Base-by-base conservation (phyloP, 2,797 vertebrate genomes). In the Gouania willdenowi region DNA sequence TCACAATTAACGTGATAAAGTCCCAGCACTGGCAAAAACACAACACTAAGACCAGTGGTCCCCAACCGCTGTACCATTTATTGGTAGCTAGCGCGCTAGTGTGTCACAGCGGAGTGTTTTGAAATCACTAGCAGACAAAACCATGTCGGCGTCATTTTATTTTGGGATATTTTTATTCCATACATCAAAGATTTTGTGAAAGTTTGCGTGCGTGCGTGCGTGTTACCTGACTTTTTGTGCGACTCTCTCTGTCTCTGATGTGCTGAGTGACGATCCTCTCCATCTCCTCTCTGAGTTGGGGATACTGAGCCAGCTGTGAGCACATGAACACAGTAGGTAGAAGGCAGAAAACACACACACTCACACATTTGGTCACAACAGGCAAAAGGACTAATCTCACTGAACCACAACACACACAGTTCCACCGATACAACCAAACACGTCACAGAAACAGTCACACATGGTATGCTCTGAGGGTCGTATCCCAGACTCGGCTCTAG, bases 261-360 rank as follows among this genome's bases (percentile, higher is more conserved):
- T 99, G 90, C 29, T 95, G 95, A 9, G 95, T 98, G 32, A 99
- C 96, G 0, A 99, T 99, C 53, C 94, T 90, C 62, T 99, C 97
- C 95, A 98, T 98, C 84, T 99, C 96, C 69, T 99, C 97, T 21
- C 95, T 90, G 60, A 99, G 83, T 74, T 92, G 81, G 0, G 97
- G 97, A 77, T 97, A 99, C 55, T 99, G 97, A 74, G 94, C 94
- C 62, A 99, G 91, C 97, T 98, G 88, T 50, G 61, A 81, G 62
- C 56, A 83, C 33, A 77, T n/a, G 41, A 82, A 59, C 65, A 62
- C 32, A 80, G 63, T 68, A 71, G 68, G 68, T 81, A 60, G 73
- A 63, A 33, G 56, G 46, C 21, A 56, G 40, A 53, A 10, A 10
- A 8, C 6, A 23, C 21, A 20, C 7, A 23, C 12, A 26, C 9